A percentile compares a stretch with the other conserved stretches of the same genome.
Conservation (phyloP, 2,888 invertebrate genomes). For the Chouioia cunea region DNA sequence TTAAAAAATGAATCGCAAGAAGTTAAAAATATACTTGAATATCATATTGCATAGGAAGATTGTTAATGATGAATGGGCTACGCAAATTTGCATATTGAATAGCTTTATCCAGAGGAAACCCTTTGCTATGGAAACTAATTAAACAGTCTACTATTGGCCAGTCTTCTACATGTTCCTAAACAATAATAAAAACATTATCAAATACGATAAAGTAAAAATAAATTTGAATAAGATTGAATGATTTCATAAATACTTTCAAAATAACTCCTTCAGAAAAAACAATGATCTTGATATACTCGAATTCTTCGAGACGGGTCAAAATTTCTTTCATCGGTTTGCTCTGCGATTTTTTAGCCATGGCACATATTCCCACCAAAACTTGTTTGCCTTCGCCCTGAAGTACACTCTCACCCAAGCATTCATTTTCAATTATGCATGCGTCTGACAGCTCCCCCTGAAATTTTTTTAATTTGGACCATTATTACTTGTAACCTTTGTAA, state of each 20-base stretch:
- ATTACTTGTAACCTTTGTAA: too few species aligned
- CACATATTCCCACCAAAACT: slow-evolving; percentile 98
- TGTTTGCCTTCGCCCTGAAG: slow-evolving; percentile 80
- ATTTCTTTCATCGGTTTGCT: slow-evolving; percentile 99
- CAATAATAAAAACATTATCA: slow-evolving; percentile 46
- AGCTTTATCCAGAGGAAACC: slow-evolving; percentile 98
- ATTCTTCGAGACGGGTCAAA: slow-evolving; percentile 93
- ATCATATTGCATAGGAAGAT: slow-evolving; percentile 98
- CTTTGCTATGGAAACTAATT: slow-evolving; percentile 98
- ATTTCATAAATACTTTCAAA: slow-evolving; percentile 77
- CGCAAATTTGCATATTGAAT: slow-evolving; percentile 94
- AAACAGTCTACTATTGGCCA: slow-evolving; percentile 99
- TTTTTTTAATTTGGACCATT: slow-evolving; percentile 31
- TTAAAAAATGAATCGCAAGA: slow-evolving; percentile 41
- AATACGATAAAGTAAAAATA: not conserved
- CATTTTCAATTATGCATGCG: slow-evolving; percentile 76
- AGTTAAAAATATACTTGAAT: slow-evolving; percentile 78
- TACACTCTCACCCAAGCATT: slow-evolving; percentile 68
- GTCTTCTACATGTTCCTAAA: slow-evolving; percentile 92
- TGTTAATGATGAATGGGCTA: slow-evolving; percentile 97
- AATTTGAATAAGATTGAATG: not conserved
- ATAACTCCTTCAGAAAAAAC: slow-evolving; percentile 98
- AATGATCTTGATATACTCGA: slow-evolving; percentile 94
- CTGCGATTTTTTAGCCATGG: slow-evolving; percentile 99
- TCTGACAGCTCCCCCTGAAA: slow-evolving; percentile 81